Conservation (phyloP, 2,797 vertebrate species). For the Echiichthys vipera region DNA sequence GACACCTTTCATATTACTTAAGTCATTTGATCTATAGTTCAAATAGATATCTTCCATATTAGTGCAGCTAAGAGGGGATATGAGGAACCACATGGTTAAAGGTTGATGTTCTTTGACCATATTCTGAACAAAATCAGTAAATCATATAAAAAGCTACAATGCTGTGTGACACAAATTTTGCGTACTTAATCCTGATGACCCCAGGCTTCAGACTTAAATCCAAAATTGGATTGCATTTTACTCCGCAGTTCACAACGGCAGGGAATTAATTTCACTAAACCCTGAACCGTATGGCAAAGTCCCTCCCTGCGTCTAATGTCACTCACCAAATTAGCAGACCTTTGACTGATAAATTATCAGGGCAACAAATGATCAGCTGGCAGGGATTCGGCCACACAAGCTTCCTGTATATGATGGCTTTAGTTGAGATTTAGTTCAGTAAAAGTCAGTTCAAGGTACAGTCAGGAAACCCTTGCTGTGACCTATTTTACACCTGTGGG, state of each 20-base stretch:
- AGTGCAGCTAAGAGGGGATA: not conserved
- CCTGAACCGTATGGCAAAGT: conserved; percentile 7
- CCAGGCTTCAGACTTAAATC: conserved; percentile 29
- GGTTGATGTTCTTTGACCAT: not conserved
- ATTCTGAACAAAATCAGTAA: conserved; percentile 7
- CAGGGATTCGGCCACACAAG: not conserved
- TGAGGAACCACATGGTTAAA: not conserved
- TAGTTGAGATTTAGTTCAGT: not conserved
- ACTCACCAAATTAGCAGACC: conserved; percentile 17
- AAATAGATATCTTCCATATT: not conserved
- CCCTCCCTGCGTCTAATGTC: not conserved
- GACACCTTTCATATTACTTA: not conserved
- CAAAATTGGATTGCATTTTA: conserved; percentile 30
- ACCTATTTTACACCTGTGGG: conserved; percentile 15
- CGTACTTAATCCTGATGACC: conserved; percentile 26
- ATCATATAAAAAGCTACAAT: not conserved
- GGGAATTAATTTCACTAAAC: conserved; percentile 33
- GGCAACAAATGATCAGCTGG: conserved; percentile 25
- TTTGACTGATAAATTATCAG: conserved; percentile 24
- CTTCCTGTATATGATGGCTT: not conserved
- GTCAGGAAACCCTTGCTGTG: conserved; percentile 13
- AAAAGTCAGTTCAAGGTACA: not conserved
- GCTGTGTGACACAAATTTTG: conserved; percentile 20
- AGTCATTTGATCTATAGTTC: not conserved
- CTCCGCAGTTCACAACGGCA: conserved; percentile 10